Evolutionary conservation across 2,888 invertebrate species (phyloP).

Genomic region (Oscheius sp.): DNA sequence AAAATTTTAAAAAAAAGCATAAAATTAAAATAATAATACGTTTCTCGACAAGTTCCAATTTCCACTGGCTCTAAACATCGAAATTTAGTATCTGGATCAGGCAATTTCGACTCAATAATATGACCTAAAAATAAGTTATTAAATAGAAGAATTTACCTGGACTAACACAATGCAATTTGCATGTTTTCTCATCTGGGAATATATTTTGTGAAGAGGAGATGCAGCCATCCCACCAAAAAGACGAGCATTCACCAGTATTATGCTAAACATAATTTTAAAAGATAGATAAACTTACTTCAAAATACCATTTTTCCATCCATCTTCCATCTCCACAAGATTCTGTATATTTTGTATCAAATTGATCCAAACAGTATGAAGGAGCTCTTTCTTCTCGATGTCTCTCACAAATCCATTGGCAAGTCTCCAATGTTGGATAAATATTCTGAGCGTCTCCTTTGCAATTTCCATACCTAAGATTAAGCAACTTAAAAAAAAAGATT

Average conservation of each 20-base stretch:
- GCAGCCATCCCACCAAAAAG: conserved; percentile 68
- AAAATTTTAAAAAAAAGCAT: conserved; percentile 6
- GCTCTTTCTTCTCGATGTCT: conserved; percentile 50
- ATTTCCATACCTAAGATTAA: conserved; percentile 61
- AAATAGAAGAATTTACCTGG: conserved; percentile 29
- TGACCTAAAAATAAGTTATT: conserved; percentile 27
- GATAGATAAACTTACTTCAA: conserved; percentile 39
- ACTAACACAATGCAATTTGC: conserved; percentile 46
- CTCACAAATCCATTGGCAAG: conserved; percentile 69
- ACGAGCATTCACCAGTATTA: conserved; percentile 49
- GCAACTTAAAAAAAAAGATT: background rate
- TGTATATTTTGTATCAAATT: conserved; percentile 60
- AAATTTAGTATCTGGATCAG: conserved; percentile 43
- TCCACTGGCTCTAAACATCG: conserved; percentile 59
- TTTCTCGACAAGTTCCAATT: conserved; percentile 57
- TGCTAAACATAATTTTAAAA: conserved; percentile 44
- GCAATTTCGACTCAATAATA: conserved; percentile 41
- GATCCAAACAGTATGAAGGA: conserved; percentile 62
- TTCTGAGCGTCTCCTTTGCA: conserved; percentile 62
- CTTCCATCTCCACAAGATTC: conserved; percentile 60
- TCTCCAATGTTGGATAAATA: conserved; percentile 59
- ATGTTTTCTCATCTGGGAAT: conserved; percentile 53
- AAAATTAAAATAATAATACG: conserved; percentile 31
- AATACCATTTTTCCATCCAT: conserved; percentile 62
- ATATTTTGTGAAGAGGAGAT: conserved; percentile 61